Conservation (phyloP, 2,797 vertebrate genomes). For the Phrynocephalus forsythii region DNA sequence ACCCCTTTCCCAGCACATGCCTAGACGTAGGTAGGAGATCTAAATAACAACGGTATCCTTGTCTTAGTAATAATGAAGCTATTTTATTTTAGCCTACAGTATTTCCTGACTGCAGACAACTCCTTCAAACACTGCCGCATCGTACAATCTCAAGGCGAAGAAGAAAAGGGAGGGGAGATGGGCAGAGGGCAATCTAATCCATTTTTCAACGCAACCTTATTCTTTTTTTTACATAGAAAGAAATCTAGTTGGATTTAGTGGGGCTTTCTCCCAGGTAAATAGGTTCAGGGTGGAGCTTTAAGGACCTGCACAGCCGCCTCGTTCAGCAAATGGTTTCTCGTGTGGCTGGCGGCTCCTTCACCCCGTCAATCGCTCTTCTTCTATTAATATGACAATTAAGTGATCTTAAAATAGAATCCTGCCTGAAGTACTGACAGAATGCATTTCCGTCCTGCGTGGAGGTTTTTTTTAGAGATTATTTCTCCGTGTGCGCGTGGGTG, state of each 20-base stretch:
- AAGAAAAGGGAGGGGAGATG: background rate
- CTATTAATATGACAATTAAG: constrained; percentile 25
- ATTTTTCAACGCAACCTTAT: background rate
- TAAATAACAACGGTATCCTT: background rate
- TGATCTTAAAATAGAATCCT: constrained; percentile 16
- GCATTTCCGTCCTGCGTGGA: background rate
- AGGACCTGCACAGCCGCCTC: background rate
- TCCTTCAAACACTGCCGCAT: background rate
- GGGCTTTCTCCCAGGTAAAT: background rate
- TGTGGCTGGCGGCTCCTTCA: background rate
- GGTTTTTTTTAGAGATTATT: background rate
- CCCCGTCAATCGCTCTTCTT: background rate
- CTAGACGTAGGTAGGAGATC: background rate
- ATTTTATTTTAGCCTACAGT: too few relatives aligned
- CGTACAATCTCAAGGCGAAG: background rate
- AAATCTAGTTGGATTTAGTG: background rate
- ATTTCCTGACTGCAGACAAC: background rate
- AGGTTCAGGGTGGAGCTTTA: background rate
- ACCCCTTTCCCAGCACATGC: background rate
- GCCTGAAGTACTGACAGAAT: background rate
- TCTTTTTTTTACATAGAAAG: background rate
- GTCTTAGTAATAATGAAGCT: too few relatives aligned
- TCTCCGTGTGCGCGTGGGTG: background rate
- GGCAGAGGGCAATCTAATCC: background rate
- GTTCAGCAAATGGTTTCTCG: background rate